Percentiles rank a stretch among this genome's conserved stretches.
These are phyloP conservation scores for Brienomyrus brachyistius DNA, from an alignment of 2,113 vertebrate species.

Conservation along the genomic window DNA sequence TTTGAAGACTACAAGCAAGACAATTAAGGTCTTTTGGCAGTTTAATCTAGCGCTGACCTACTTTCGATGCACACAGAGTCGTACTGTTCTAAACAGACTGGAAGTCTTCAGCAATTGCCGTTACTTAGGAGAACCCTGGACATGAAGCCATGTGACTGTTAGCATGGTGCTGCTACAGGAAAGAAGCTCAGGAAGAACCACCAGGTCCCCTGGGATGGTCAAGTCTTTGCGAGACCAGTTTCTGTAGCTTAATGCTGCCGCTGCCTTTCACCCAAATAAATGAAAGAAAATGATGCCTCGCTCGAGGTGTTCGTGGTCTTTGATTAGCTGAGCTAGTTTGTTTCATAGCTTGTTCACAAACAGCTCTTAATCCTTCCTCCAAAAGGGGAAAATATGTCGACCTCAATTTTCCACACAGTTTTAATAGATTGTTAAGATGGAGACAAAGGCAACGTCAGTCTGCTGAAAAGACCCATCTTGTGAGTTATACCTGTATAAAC, in stretches of 20 bases:
- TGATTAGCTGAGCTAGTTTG: background rate
- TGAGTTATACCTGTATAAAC: background rate
- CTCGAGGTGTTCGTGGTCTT: background rate
- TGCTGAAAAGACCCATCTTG: background rate
- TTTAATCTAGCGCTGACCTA: background rate
- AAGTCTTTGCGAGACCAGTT: background rate
- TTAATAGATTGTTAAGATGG: background rate
- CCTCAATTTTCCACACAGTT: background rate
- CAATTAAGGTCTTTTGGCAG: background rate
- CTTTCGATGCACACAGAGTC: background rate
- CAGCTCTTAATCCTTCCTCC: background rate
- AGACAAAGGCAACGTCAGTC: background rate
- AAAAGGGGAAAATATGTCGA: background rate
- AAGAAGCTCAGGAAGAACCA: background rate
- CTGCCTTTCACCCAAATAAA: background rate
- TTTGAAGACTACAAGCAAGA: background rate
- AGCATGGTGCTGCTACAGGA: background rate
- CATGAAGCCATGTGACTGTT: background rate
- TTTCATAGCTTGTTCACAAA: background rate
- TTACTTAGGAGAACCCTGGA: background rate
- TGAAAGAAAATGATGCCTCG: background rate
- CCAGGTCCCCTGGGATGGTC: background rate
- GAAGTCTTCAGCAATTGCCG: background rate
- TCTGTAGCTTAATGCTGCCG: background rate
- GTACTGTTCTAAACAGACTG: background rate